Base-by-base conservation (phyloP, 1,140 invertebrate species). In the Macrosteles quadrilineatus region DNA sequence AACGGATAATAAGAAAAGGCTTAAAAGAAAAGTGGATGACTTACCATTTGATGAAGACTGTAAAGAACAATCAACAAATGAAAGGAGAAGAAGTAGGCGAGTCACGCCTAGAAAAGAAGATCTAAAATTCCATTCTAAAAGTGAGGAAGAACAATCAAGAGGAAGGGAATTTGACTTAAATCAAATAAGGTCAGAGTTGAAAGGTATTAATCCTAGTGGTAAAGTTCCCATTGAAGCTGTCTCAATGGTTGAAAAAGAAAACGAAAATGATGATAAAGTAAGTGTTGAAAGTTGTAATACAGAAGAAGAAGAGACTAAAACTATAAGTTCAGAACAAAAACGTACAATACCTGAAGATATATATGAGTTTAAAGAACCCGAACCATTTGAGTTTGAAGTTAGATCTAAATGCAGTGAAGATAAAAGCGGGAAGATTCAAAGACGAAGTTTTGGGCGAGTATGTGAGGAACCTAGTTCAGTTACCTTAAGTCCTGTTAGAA, bases 291-390 rank as follows among this genome's bases (percentile, higher is more conserved):
- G 57, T 43, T 55, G 68, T 36, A 36, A 68, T 53, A 32, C 32
- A n/a, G 55, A 72, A 65, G 67, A 72, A 19, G 32, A 72, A 53
- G 53, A 68, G 47, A 30, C 31, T 69, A 23, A 23, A 0, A 78
- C 78, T 55, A 57, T 68, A 11, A 69, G 25, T 29, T 31, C 27
- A 47, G 73, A 75, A 29, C 75, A 78, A 4, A 76, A 79, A 21
- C 79, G 80, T 25, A 73, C 30, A 50, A 67, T 73, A 12, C 69
- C 73, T 72, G 88, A 90, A 74, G 92, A 93, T 79, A 87, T 93
- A 76, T 95, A 95, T 74, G 92, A 95, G 79, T 95, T 95, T 75
- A 94, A 94, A 80, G 92, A 95, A 81, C 91, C 91, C 0, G 92
- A 94, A 80, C 91, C 91, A 0, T 93, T 93, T 76, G 91, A 93